Evolutionary conservation across 1,140 invertebrate species (phyloP), one percentile per base, ranked within the genome.

Genomic region (Diplogasteroides magnus): DNA sequence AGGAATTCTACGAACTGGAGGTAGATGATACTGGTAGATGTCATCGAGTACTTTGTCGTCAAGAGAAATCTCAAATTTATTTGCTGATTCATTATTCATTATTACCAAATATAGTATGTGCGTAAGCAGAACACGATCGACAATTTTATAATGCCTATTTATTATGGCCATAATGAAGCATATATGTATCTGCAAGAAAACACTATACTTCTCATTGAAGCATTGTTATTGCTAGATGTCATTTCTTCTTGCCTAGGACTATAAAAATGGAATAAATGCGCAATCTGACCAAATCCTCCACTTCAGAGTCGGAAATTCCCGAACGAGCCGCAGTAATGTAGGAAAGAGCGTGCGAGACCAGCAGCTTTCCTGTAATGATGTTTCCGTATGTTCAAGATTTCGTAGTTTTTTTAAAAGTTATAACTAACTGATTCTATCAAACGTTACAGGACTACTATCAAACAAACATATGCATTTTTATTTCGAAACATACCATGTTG

Each of bases 21-120:
- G 94, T 79, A 97, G 87, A 87, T 97, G 93, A 82, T 97, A 97
- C 82, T 98, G 95, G 80, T 97, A 98, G 0, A 98, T 94, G 79
- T 98, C 95, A 79, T 98, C 95, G 58, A 98, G 83, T 26, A 85
- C 91, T 82, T 90, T 91, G 83, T 97, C 93, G 77, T 96, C 93
- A 61, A 97, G 80, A 0, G 93, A 95, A 72, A 97, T 94, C 11
- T 95, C 84, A 28, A 72, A 28, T 13, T 13, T 57, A 19, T 26
- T n/a, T 59, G 1, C 69, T 63, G 37, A 48, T 48, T 48, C 37
- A 48, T 19, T 11, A 48, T n/a, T n/a, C n/a, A n/a, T n/a, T n/a
- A n/a, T n/a, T n/a, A n/a, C n/a, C n/a, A n/a, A n/a, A n/a, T n/a
- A n/a, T n/a, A n/a, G n/a, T n/a, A n/a, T n/a, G n/a, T n/a, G n/a